phyloP scores from a whole-genome alignment of 1,140 invertebrate genomes.

The Trigoniulus corallinus region DNA sequence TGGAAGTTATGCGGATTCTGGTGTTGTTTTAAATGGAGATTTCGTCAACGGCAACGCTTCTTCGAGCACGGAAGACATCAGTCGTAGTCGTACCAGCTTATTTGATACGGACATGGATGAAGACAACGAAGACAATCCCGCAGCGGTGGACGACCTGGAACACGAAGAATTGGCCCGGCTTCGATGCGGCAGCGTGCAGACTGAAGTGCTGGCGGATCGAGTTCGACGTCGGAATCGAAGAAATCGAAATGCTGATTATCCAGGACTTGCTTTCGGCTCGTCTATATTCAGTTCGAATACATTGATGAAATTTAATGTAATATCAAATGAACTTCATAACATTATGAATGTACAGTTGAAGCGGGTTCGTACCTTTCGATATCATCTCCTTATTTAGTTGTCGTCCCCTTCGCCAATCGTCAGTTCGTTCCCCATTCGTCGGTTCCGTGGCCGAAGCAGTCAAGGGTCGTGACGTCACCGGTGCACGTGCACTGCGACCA shows the following conservation, averaged over 20 bases:
- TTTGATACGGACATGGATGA: neutral
- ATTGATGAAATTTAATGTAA: slow-evolving; percentile 93
- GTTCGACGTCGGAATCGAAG: slow-evolving; percentile 48
- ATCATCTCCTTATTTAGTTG: no score
- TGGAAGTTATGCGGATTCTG: neutral
- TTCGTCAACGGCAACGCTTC: neutral
- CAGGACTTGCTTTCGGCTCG: slow-evolving; percentile 71
- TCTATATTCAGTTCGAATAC: slow-evolving; percentile 92
- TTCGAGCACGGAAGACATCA: neutral
- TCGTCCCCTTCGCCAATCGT: no score
- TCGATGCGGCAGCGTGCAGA: slow-evolving; percentile 67
- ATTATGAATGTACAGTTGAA: slow-evolving; percentile 90
- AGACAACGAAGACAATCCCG: slow-evolving; percentile 7
- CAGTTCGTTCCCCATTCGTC: no score
- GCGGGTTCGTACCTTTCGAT: slow-evolving; percentile 59
- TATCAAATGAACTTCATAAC: slow-evolving; percentile 92
- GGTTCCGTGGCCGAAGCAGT: no score
- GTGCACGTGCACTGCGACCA: no score
- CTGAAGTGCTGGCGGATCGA: slow-evolving; percentile 67
- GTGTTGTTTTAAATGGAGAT: neutral
- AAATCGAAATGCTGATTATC: slow-evolving; percentile 75
- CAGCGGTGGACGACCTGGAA: slow-evolving; percentile 53
- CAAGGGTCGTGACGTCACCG: no score
- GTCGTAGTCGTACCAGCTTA: neutral
- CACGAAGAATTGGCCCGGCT: slow-evolving; percentile 44